Percentiles rank a stretch among this genome's conserved stretches.
Evolutionary conservation across 2,113 vertebrate genomes (phyloP).

Genomic region (Pelvicachromis taeniatus): DNA sequence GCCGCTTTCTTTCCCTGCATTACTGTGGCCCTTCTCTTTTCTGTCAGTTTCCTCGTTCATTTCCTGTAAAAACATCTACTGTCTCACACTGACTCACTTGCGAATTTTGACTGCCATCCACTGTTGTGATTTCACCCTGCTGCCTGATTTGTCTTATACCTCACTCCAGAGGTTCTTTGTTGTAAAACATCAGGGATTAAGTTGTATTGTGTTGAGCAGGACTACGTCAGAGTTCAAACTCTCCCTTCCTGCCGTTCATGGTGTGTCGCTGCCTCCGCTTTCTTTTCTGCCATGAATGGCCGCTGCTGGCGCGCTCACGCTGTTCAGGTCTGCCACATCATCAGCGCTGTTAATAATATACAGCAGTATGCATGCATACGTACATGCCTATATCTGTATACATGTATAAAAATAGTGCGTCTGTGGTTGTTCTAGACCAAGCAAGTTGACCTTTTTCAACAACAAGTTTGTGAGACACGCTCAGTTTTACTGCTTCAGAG

Average conservation of each 20-base stretch:
- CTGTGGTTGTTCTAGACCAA: background rate
- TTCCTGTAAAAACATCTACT: constrained; percentile 36
- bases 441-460: background rate
- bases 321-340: background rate
- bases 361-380: background rate
- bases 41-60: constrained; percentile 48
- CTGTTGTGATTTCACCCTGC: background rate
- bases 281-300: background rate
- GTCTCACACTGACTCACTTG: background rate
- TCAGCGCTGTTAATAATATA: background rate
- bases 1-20: background rate
- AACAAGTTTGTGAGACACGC: background rate
- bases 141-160: background rate
- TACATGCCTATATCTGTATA: background rate
- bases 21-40: constrained; percentile 21
- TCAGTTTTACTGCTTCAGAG: background rate
- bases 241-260: constrained; percentile 51
- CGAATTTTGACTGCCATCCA: background rate
- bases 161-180: constrained; percentile 25
- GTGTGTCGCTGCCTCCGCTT: background rate
- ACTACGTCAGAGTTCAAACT: constrained; percentile 39
- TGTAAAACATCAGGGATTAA: constrained; percentile 21
- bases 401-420: background rate
- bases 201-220: constrained; percentile 30
- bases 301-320: background rate